Percentiles rank a stretch among this genome's conserved stretches.
phyloP scores from a whole-genome alignment of 30 jellyfish, hydroid and myxozoan species.

The Calvadosia cruxmelitensis region DNA sequence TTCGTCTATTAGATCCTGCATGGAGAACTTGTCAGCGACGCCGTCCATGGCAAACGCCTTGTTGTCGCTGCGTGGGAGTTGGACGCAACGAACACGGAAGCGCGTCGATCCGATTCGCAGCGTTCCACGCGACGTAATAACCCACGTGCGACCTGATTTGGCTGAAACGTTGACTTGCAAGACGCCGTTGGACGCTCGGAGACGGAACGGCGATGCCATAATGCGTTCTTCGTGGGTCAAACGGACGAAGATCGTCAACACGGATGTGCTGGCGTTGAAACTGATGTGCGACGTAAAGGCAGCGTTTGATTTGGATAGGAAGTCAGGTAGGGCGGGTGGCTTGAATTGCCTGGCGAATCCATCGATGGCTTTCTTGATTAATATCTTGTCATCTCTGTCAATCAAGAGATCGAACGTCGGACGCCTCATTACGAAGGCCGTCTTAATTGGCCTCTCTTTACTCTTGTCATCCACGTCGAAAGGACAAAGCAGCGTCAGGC shows the following conservation, averaged over 20 bases:
- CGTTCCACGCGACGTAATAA: not conserved
- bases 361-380: slow-evolving; percentile 43
- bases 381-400: slow-evolving; percentile 66
- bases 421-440: slow-evolving; percentile 77
- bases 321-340: slow-evolving; percentile 70
- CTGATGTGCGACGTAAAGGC: slow-evolving; percentile 93
- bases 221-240: slow-evolving; percentile 62
- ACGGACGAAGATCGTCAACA: slow-evolving; percentile 68
- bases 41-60: slow-evolving; percentile 92
- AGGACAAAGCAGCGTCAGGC: slow-evolving; percentile 84
- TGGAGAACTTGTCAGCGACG: slow-evolving; percentile 29
- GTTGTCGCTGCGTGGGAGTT: slow-evolving; percentile 1
- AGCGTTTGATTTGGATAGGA: slow-evolving; percentile 41
- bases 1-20: slow-evolving; percentile 65
- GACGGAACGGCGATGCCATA: slow-evolving; percentile 45
- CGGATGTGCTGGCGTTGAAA: slow-evolving; percentile 53
- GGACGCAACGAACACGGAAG: not conserved
- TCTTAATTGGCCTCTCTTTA: slow-evolving; percentile 29
- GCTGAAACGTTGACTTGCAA: slow-evolving; percentile 33
- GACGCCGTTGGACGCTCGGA: slow-evolving; percentile 53
- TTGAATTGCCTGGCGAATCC: slow-evolving; percentile 55
- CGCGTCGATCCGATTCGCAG: not conserved
- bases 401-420: slow-evolving; percentile 88
- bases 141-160: not conserved
- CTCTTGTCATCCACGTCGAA: slow-evolving; percentile 5